Evolutionary conservation across 2,888 invertebrate species (phyloP), one percentile per base, ranked within the genome.

Genomic region (Drosophila tanythrix): DNA sequence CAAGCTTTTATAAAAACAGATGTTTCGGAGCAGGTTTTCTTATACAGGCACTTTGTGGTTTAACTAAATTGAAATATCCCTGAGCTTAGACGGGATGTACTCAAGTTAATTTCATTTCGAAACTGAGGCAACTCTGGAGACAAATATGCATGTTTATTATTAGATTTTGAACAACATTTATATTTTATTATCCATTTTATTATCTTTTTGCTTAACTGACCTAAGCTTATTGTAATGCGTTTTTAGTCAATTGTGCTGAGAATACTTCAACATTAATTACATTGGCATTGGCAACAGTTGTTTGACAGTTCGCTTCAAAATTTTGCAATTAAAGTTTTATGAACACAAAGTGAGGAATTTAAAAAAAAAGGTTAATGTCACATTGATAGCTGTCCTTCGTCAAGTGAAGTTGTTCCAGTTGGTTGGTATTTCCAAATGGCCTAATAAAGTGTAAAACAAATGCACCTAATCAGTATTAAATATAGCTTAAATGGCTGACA

Each of bases 391-490:
- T 29, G 51, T 63, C 56, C 52, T 53, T 62, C 67, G 46, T 55
- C 53, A 62, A 33, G 29, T 36, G 63, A 29, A 48, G 40, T 56
- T 18, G 6, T 13, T 43, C 29, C 52, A 36, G 27, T 70, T 76
- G 58, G 53, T 75, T 63, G 72, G 53, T 71, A 74, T 80, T 82
- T 86, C 75, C 78, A 82, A 87, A 82, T 81, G 74, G 81, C 81
- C 79, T 79, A 83, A 85, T 86, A 85, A 86, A 85, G 86, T 83
- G 83, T 83, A 73, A 82, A 86, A 85, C 87, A 86, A 85, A 85
- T 86, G 85, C 87, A 81, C 82, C 78, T 76, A 81, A 79, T 59
- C 56, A 73, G 59, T 73, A 52, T 38, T 50, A 53, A 40, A 35
- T 27, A 38, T 58, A 57, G 35, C 43, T 46, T 57, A 61, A 66